Base-by-base conservation (phyloP, 2,797 vertebrate genomes). In the Urocyon cinereoargenteus region DNA sequence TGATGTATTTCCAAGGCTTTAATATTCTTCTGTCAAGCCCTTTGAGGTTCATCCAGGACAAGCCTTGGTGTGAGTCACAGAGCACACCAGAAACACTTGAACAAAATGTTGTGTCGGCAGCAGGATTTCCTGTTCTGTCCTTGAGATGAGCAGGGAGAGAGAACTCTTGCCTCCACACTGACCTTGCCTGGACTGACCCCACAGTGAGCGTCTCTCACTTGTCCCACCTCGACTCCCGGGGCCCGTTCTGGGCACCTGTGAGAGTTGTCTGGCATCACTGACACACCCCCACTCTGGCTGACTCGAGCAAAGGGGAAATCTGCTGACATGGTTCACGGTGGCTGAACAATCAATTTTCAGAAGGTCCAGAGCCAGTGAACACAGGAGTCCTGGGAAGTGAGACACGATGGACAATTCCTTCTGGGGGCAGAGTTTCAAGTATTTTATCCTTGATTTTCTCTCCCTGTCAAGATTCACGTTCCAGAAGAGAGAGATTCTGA, bases 181-280 rank as follows among this genome's bases (percentile, higher is more conserved):
- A 12, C 19, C 8, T 4, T 6, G 11, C 24, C 9, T 40, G 57
- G 2, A 2, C 10, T 0, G 2, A 19, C 3, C 14, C 15, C 36
- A n/a, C 15, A 34, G 34, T 26, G 4, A 53, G 5, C 31, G 3
- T 18, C 19, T 64, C 24, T 26, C 34, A 4, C 7, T n/a, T 15
- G 15, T 45, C 53, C 68, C 8, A 5, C 40, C 26, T 59, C 12
- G 4, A 5, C 6, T 66, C 6, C 90, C 86, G 16, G 12, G 19
- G n/a, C 40, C 59, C 40, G 2, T 4, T 34, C 57, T 59, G 22
- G 9, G 14, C 40, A 75, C 14, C 72, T 2, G 40, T 18, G 72
- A n/a, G 28, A 72, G 24, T 15, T 36, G 31, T 24, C 16, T 4
- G 22, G 13, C 24, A 13, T 14, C 40, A 40, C 22, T 24, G 19